phyloP scores from a whole-genome alignment of 2,113 vertebrate species.

The Acinonyx jubatus region DNA sequence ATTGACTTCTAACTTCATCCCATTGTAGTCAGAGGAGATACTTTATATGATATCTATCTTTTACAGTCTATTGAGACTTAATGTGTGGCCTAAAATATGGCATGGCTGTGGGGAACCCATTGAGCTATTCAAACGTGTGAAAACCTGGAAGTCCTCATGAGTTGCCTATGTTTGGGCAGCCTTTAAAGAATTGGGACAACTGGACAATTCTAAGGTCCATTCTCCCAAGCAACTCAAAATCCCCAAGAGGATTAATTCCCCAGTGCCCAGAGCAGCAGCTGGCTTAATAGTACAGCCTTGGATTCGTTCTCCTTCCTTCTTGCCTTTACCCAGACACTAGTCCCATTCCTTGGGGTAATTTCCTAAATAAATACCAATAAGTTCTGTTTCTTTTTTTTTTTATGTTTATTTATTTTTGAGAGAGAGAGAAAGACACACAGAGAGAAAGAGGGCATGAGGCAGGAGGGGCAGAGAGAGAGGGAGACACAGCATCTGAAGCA shows the following conservation, averaged over 20 bases:
- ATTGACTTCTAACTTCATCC: neutral
- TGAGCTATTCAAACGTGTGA: neutral
- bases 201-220: neutral
- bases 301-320: neutral
- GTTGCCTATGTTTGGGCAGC: neutral
- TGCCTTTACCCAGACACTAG: neutral
- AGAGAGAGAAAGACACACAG: too few species aligned
- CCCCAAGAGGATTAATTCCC: neutral
- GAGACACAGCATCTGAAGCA: too few species aligned
- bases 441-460: too few species aligned
- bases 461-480: too few species aligned
- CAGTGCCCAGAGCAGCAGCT: neutral
- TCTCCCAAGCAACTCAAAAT: neutral
- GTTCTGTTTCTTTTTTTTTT: neutral
- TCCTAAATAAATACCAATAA: neutral
- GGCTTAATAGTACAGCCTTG: neutral
- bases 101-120: neutral
- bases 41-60: neutral
- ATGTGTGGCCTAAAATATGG: neutral
- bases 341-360: neutral
- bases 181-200: neutral
- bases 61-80: neutral
- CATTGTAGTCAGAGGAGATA: neutral
- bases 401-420: too few species aligned
- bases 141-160: neutral